A percentile compares a stretch with the other conserved stretches of the same genome.
These are phyloP conservation scores for Clytia hemisphaerica DNA, from an alignment of 30 jellyfish, hydroid and myxozoan genomes.

Conservation along the genomic window DNA sequence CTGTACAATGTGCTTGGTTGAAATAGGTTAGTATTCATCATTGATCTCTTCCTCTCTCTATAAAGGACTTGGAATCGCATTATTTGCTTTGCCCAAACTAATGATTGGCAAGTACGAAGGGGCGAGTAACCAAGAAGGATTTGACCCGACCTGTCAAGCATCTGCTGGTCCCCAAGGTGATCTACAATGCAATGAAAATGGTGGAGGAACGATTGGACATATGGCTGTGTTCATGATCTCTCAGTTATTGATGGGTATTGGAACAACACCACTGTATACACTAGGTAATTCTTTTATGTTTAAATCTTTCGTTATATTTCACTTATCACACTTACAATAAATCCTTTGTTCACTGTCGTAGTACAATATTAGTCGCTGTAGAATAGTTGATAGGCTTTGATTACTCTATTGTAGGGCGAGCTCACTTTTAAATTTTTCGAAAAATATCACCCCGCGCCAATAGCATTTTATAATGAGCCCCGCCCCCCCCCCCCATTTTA, in stretches of 20 bases:
- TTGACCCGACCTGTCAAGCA: constrained; percentile 22
- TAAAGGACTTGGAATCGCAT: constrained; percentile 79
- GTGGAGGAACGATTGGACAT: constrained; percentile 14
- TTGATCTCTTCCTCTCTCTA: neutral
- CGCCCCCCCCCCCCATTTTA: too few species aligned
- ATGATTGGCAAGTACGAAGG: constrained; percentile 61
- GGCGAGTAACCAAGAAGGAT: constrained; percentile 10
- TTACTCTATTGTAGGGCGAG: too few species aligned
- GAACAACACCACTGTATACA: constrained; percentile 73
- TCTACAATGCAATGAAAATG: neutral
- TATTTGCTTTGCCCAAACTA: constrained; percentile 71
- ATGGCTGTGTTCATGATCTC: constrained; percentile 42
- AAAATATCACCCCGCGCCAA: too few species aligned
- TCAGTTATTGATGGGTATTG: constrained; percentile 71
- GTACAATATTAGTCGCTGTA: too few species aligned
- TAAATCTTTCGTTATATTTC: too few species aligned
- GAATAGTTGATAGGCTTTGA: too few species aligned
- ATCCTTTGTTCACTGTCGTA: too few species aligned
- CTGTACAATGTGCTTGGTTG: too few species aligned
- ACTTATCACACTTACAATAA: too few species aligned
- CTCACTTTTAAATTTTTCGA: too few species aligned
- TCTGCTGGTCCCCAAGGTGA: neutral
- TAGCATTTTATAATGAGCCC: too few species aligned
- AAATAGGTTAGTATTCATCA: neutral
- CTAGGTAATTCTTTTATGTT: too few species aligned